phyloP scores from a whole-genome alignment of 1,140 invertebrate species.

The Procambarus clarkii region DNA sequence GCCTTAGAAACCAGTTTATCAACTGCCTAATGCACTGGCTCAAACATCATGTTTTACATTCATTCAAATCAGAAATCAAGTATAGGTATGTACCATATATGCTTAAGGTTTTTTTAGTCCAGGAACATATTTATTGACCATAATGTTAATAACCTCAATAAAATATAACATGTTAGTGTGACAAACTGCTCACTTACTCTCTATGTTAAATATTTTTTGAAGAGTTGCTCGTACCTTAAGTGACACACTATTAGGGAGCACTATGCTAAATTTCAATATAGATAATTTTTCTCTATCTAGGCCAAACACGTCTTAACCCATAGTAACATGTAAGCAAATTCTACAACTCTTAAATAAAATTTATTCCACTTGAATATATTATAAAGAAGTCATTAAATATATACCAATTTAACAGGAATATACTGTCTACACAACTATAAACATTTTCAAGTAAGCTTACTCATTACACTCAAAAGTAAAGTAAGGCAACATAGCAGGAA shows the following conservation, averaged over 20 bases:
- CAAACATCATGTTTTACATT: background rate
- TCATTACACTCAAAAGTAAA: slow-evolving; percentile 3
- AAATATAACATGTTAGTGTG: slow-evolving; percentile 10
- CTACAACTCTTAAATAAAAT: slow-evolving; percentile 29
- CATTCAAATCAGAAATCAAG: background rate
- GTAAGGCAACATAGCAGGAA: slow-evolving; percentile 24
- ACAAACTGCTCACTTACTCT: slow-evolving; percentile 40
- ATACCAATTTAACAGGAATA: slow-evolving; percentile 13
- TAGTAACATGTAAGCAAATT: slow-evolving; percentile 20
- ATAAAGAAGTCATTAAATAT: background rate
- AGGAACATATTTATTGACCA: slow-evolving; percentile 1
- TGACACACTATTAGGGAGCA: slow-evolving; percentile 46
- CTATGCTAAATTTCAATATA: slow-evolving; percentile 50
- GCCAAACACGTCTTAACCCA: slow-evolving; percentile 26
- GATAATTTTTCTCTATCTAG: slow-evolving; percentile 22
- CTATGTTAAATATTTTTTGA: slow-evolving; percentile 24
- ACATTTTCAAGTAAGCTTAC: slow-evolving; percentile 7
- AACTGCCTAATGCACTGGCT: background rate
- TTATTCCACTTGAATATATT: slow-evolving; percentile 3
- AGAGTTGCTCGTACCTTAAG: slow-evolving; percentile 19
- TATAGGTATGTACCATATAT: background rate
- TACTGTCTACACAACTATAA: background rate
- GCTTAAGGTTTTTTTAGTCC: background rate
- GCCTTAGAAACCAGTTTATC: background rate
- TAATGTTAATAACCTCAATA: slow-evolving; percentile 10